Percentiles rank a stretch among this genome's conserved stretches.
phyloP scores from a whole-genome alignment of 2,888 invertebrate genomes.

The Trissolcus brochymenae region DNA sequence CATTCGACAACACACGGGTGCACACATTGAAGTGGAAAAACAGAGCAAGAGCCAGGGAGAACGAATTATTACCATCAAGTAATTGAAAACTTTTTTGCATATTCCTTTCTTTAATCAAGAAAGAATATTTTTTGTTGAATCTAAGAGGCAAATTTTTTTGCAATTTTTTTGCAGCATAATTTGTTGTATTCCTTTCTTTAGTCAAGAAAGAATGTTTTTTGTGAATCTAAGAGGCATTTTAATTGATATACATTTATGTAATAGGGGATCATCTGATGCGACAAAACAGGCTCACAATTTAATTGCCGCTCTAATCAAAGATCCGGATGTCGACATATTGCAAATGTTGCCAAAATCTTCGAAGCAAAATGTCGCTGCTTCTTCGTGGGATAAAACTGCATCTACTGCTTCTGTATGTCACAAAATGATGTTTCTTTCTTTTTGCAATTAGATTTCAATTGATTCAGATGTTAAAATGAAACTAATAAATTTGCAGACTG shows the following conservation, averaged over 20 bases:
- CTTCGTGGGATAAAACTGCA: constrained; percentile 80
- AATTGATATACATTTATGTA: neutral
- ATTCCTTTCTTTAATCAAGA: neutral
- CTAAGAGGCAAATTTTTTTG: too few species aligned
- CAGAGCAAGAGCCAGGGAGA: constrained; percentile 96
- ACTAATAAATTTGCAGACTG: constrained; percentile 62
- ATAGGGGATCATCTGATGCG: constrained; percentile 91
- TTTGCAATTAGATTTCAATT: neutral
- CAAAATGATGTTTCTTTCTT: neutral
- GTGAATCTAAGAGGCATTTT: neutral
- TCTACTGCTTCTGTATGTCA: constrained; percentile 74
- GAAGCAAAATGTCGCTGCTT: constrained; percentile 79
- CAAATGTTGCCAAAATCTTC: constrained; percentile 86
- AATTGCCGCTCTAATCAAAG: constrained; percentile 94
- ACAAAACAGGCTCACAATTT: constrained; percentile 94
- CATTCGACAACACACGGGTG: constrained; percentile 96
- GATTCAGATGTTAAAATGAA: neutral
- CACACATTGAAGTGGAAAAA: constrained; percentile 98
- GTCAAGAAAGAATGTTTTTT: neutral
- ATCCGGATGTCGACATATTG: constrained; percentile 94
- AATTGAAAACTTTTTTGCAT: constrained; percentile 64
- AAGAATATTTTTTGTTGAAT: neutral
- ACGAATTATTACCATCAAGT: constrained; percentile 96
- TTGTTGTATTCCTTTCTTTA: neutral
- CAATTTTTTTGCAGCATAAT: neutral